Percentiles rank a stretch among this genome's conserved stretches.
These are phyloP conservation scores for Mesocricetus auratus DNA, from an alignment of 2,113 vertebrate species.

Conservation along the genomic window DNA sequence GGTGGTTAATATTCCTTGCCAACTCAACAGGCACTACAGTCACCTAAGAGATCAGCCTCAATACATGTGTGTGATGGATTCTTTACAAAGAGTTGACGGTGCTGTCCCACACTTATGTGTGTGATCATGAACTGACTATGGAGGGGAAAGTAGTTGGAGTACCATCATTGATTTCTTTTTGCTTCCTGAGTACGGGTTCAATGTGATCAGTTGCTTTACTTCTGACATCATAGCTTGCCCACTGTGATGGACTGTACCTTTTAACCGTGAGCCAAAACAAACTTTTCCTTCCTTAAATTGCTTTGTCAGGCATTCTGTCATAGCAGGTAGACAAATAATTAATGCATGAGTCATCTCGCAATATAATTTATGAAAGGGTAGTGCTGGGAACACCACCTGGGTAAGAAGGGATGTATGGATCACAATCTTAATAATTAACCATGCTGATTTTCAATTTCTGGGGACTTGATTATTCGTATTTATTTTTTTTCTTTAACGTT, in stretches of 20 bases:
- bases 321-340: neutral
- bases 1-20: neutral
- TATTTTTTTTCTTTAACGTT: neutral
- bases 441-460: neutral
- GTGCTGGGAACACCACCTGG: fast-evolving
- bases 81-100: neutral
- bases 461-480: neutral
- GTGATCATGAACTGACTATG: neutral
- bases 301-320: neutral
- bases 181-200: neutral
- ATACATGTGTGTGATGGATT: neutral
- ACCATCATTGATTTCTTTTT: neutral
- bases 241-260: neutral
- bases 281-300: neutral
- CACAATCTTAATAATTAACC: neutral
- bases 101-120: too few relatives aligned
- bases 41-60: neutral
- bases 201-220: neutral
- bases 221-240: neutral
- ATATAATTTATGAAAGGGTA: neutral
- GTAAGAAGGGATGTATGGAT: neutral
- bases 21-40: neutral
- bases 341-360: neutral
- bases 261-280: neutral
- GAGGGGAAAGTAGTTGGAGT: neutral